A percentile compares a stretch with the other conserved stretches of the same genome.
Evolutionary conservation across 2,113 vertebrate genomes (phyloP).

Genomic region (Symphodus melops): DNA sequence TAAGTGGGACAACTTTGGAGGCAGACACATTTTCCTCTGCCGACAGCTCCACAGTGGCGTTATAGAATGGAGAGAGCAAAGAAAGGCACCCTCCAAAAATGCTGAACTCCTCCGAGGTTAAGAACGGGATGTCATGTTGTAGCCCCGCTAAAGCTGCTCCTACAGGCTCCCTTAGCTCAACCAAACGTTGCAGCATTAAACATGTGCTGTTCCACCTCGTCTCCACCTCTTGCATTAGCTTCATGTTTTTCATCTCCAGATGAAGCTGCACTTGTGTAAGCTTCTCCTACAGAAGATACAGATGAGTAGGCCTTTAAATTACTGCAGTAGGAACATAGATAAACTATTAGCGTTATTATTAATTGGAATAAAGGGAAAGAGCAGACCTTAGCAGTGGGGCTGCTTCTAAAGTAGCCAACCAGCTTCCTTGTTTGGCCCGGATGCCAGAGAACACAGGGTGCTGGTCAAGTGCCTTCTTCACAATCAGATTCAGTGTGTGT

Average conservation of each 20-base stretch:
- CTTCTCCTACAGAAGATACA: too few relatives aligned
- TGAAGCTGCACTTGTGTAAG: neutral
- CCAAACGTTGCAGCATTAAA: neutral
- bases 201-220: neutral
- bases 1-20: neutral
- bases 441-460: too few relatives aligned
- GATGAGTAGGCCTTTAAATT: too few relatives aligned
- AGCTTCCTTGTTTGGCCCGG: too few relatives aligned
- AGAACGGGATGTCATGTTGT: neutral
- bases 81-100: too few relatives aligned
- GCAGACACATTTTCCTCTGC: neutral
- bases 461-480: too few relatives aligned
- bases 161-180: neutral
- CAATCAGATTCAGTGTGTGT: too few relatives aligned
- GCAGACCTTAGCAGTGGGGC: too few relatives aligned
- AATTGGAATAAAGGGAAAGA: too few relatives aligned
- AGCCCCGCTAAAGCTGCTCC: neutral
- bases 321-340: too few relatives aligned
- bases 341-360: too few relatives aligned
- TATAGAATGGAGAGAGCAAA: neutral
- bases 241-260: neutral
- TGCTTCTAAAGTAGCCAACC: too few relatives aligned
- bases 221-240: constrained; percentile 2
- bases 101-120: neutral
- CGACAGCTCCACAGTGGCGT: neutral